Evolutionary conservation across 2,888 invertebrate species (phyloP).

Genomic region (Neoascia interrupta): DNA sequence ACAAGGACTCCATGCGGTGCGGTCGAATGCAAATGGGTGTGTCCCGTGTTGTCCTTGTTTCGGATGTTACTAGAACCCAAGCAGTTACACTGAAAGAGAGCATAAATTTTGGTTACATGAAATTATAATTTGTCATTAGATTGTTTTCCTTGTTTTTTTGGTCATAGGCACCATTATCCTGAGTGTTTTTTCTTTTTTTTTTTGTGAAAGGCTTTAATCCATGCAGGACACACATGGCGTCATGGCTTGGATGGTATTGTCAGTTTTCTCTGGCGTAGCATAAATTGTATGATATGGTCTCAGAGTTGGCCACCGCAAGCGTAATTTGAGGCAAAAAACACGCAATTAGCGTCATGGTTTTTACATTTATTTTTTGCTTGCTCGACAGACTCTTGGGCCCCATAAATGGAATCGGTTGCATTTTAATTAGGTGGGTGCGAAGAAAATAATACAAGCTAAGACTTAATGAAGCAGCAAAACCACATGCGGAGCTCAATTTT

Average conservation of each 20-base stretch:
- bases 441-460: no score
- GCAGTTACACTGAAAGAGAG: conserved; percentile 31
- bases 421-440: conserved; percentile 52
- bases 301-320: conserved; percentile 33
- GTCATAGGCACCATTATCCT: conserved; percentile 27
- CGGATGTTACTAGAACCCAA: conserved; percentile 3
- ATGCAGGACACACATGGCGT: conserved; percentile 13
- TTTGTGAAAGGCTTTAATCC: conserved; percentile 8
- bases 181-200: background rate
- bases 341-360: conserved; percentile 27
- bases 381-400: conserved; percentile 26
- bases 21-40: conserved; percentile 61
- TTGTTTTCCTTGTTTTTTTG: conserved; percentile 34
- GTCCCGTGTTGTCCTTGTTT: conserved; percentile 22
- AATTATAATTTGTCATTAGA: conserved; percentile 60
- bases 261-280: conserved; percentile 7
- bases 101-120: conserved; percentile 66
- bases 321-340: conserved; percentile 34
- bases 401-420: conserved; percentile 40
- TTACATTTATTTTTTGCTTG: conserved; percentile 4
- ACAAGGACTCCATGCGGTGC: conserved; percentile 37
- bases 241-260: conserved; percentile 24
- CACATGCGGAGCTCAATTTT: no score
- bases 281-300: conserved; percentile 25
- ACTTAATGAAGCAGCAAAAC: conserved; percentile 3